Base-by-base conservation (phyloP, 2,888 invertebrate genomes). In the Nomada hirtipes region DNA sequence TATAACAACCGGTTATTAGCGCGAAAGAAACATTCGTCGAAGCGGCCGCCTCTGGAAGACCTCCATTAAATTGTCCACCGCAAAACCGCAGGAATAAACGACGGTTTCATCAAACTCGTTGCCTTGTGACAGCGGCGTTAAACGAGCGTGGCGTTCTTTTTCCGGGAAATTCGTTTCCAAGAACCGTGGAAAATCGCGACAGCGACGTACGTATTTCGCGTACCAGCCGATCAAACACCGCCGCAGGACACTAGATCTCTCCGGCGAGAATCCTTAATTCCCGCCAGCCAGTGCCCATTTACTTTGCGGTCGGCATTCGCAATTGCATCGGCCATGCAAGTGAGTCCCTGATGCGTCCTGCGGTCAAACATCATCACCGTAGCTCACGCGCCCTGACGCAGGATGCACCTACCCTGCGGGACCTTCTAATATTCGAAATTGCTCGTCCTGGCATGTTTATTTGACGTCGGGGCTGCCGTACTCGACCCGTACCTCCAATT, bases 311-410 rank as follows among this genome's bases (percentile, higher is more conserved):
- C 87, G 79, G 78, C 88, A 83, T 86, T 82, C 84, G 88, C 90
- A 90, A 91, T 91, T 91, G 90, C 90, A 88, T 89, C 86, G 89
- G 79, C 79, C 84, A 83, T 86, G 86, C 89, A 85, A 88, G 86
- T n/a, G 88, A 86, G 88, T 88, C 85, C 76, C 82, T 80, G 86
- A 83, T 84, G 85, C 88, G 87, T 91, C 89, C 91, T 93, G 93
- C 91, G 93, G 93, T 93, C 89, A 89, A 88, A 90, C 92, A 91
- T 93, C 93, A 93, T 93, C 93, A 93, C 89, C 93, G 93, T 93
- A 93, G 91, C 92, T 93, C 93, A 93, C 87, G 86, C 88, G 86
- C 79, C 86, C 87, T 92, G 93, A 92, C 93, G 93, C 88, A 80
- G 86, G 88, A 91, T 84, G 92, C 92, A 89, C 88, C 91, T 90